Conservation (phyloP, 2,888 invertebrate genomes). For the Melitaea athalia region DNA sequence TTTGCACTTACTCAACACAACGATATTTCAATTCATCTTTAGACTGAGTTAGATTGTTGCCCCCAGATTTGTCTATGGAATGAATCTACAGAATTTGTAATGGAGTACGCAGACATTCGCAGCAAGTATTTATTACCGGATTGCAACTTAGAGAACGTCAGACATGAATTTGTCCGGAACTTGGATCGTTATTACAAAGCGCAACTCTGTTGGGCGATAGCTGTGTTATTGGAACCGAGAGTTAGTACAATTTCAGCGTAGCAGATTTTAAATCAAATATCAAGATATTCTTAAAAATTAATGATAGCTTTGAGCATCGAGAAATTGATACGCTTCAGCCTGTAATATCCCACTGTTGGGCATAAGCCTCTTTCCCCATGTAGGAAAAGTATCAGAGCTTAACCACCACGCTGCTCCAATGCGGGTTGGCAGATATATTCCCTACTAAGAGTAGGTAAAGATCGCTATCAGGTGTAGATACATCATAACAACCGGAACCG, state of each 20-base stretch:
- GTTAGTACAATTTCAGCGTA: conserved; percentile 42
- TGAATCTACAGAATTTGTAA: conserved; percentile 46
- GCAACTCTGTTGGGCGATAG: conserved; percentile 74
- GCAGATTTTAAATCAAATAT: not conserved
- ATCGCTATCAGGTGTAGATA: too few species aligned
- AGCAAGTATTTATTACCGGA: conserved; percentile 49
- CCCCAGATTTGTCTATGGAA: conserved; percentile 66
- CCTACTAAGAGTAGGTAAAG: too few species aligned
- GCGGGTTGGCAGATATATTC: too few species aligned
- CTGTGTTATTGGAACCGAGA: conserved; percentile 64
- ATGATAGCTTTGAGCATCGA: too few species aligned
- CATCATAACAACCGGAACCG: too few species aligned
- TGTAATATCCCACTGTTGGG: too few species aligned
- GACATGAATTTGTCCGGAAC: conserved; percentile 47
- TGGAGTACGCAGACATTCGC: conserved; percentile 55
- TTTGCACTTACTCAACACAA: too few species aligned
- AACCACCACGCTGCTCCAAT: too few species aligned
- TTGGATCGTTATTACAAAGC: conserved; percentile 61
- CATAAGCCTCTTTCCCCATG: too few species aligned
- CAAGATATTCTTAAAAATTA: too few species aligned
- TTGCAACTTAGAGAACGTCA: conserved; percentile 55
- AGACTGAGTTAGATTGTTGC: conserved; percentile 17
- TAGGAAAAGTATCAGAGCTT: too few species aligned
- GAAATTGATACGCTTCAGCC: too few species aligned
- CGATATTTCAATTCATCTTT: not conserved